Evolutionary conservation across 2,888 invertebrate genomes (phyloP), one percentile per base, ranked within the genome.

Genomic region (Cristatella mucedo): DNA sequence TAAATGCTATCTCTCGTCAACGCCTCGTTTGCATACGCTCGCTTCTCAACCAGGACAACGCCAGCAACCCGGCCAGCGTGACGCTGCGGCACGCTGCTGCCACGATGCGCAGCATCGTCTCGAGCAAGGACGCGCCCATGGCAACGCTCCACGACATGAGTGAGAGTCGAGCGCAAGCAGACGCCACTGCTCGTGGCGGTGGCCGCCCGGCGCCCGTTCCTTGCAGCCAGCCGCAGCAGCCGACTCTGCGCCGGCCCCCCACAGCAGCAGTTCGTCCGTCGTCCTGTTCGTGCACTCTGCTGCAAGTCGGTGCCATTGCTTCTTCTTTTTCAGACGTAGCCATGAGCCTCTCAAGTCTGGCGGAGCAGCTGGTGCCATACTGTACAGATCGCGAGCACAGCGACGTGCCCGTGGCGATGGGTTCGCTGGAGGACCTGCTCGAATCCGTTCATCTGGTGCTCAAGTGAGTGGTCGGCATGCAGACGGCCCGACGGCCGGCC

Each of bases 81-180:
- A 52, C 59, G 24, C 56, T 63, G 53, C 58, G 59, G 50, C 57
- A 54, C 44, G 51, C 61, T 21, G 54, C 53, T 30, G 49, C 49
- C n/a, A 49, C 58, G 21, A 42, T 59, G 13, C 53, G 50, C 42
- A 55, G 54, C 44, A 48, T 63, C 29, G 53, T 62, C n/a, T 47
- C 50, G 24, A 54, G 56, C 41, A 55, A 53, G 40, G 59, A 62
- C 32, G 61, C 62, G 1, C 54, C 61, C 40, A 55, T 63, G 53
- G 50, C 45, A 40, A 57, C 58, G 11, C 49, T 64, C n/a, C 61
- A 59, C 49, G 58, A 60, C 21, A 58, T 61, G 48, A 62, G 62
- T 57, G 45, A 36, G 38, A 33, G 29, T 18, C 11, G 5, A 11
- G 20, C 4, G 7, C 21, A 2, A 15, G 3, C 37, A n/a, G 40